phyloP scores from a whole-genome alignment of 1,140 invertebrate genomes.

The Brachionus rotundiformis region DNA sequence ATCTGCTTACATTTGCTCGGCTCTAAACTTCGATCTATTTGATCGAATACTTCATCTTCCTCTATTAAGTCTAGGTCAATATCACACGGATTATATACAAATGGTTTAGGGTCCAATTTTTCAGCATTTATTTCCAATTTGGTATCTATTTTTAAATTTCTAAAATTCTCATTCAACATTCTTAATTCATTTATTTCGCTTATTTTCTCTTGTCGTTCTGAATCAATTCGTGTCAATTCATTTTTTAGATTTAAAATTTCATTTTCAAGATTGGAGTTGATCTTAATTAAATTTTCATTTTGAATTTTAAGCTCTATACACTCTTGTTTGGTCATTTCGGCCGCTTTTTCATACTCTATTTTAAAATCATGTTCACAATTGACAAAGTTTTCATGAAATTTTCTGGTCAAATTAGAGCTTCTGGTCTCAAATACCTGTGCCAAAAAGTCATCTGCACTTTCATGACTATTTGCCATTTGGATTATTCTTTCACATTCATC shows the following conservation, averaged over 20 bases:
- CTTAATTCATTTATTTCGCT: neutral
- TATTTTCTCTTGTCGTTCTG: neutral
- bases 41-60: neutral
- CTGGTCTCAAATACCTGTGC: neutral
- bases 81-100: neutral
- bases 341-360: neutral
- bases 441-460: neutral
- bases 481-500: neutral
- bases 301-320: neutral
- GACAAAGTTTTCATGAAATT: neutral
- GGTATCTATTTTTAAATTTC: neutral
- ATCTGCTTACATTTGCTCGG: neutral
- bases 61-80: constrained; percentile 23
- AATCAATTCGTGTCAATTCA: constrained; percentile 1
- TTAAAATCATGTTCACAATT: neutral
- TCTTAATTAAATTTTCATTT: constrained; percentile 27
- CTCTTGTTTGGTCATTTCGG: neutral
- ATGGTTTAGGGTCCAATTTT: neutral
- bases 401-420: neutral
- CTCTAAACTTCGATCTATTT: neutral
- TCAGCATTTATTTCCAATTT: neutral
- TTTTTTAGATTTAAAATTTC: neutral
- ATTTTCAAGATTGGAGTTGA: neutral
- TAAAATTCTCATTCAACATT: neutral
- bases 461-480: neutral